A percentile compares a stretch with the other conserved stretches of the same genome.
phyloP scores from a whole-genome alignment of 2,113 vertebrate species.

The Lasiurus cinereus region DNA sequence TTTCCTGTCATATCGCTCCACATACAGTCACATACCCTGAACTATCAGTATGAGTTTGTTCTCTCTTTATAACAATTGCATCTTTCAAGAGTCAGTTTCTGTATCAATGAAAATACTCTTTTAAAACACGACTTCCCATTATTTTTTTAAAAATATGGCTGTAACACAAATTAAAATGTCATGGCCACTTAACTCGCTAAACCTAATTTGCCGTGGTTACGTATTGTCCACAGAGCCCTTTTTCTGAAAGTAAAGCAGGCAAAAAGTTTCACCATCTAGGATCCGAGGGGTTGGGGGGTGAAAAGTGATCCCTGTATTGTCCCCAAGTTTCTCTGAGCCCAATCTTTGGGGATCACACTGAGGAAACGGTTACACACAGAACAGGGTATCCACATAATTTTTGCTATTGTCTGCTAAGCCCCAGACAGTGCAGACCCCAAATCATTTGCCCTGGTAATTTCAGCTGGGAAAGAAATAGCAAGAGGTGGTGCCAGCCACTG shows the following conservation, averaged over 20 bases:
- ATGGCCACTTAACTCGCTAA: background rate
- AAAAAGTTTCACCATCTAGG: background rate
- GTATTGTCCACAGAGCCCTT: background rate
- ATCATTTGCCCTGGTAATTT: background rate
- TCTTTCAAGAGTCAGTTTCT: background rate
- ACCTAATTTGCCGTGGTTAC: background rate
- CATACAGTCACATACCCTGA: background rate
- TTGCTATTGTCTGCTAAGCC: background rate
- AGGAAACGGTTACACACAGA: background rate
- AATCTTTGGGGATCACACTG: accelerated
- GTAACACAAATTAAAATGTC: background rate
- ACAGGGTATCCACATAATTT: background rate
- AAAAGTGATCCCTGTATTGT: background rate
- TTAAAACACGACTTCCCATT: background rate
- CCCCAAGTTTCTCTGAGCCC: background rate
- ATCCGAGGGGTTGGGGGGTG: accelerated
- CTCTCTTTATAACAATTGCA: background rate
- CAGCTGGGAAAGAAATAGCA: background rate
- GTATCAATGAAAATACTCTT: background rate
- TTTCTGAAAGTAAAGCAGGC: background rate
- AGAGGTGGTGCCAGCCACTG: background rate
- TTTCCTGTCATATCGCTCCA: background rate
- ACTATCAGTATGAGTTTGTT: background rate
- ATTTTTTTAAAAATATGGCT: background rate
- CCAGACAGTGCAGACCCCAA: background rate